A percentile compares a stretch with the other conserved stretches of the same genome.
Evolutionary conservation across 2,797 vertebrate species (phyloP).

Genomic region (Zalophus californianus): DNA sequence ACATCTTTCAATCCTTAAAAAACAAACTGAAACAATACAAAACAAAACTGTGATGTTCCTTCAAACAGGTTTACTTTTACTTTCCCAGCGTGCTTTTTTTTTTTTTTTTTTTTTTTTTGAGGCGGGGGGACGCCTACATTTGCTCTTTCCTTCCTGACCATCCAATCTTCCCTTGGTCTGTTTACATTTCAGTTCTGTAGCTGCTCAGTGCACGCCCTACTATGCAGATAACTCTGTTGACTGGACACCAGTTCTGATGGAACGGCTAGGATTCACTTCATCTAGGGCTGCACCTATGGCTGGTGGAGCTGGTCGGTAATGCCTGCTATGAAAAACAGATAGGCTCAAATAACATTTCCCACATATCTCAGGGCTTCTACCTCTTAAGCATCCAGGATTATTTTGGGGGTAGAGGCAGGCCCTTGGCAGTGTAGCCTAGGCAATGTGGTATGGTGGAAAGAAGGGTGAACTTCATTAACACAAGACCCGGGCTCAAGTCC

Average conservation of each 20-base stretch:
- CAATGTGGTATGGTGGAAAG: too few relatives aligned
- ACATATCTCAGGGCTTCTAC: neutral
- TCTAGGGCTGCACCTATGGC: neutral
- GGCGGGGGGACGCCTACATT: too few relatives aligned
- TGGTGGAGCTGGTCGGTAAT: neutral
- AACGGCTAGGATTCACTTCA: neutral
- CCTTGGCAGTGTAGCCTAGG: neutral
- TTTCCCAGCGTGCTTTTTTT: neutral
- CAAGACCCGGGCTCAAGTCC: neutral
- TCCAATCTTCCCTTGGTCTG: neutral
- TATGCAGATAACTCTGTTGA: neutral
- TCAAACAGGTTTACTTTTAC: neutral
- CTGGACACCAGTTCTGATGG: neutral
- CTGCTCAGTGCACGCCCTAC: neutral
- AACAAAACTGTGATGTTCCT: neutral
- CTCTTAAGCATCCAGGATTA: neutral
- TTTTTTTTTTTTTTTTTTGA: neutral
- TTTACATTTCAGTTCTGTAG: neutral
- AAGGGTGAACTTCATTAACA: neutral
- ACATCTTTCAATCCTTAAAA: conserved; percentile 19
- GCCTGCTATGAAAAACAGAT: neutral
- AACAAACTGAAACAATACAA: neutral
- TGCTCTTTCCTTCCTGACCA: neutral
- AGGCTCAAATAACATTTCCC: neutral
- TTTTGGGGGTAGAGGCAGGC: neutral